These are phyloP conservation scores for Chironomus tepperi DNA, from an alignment of 1,140 invertebrate genomes.

Conservation along the genomic window DNA sequence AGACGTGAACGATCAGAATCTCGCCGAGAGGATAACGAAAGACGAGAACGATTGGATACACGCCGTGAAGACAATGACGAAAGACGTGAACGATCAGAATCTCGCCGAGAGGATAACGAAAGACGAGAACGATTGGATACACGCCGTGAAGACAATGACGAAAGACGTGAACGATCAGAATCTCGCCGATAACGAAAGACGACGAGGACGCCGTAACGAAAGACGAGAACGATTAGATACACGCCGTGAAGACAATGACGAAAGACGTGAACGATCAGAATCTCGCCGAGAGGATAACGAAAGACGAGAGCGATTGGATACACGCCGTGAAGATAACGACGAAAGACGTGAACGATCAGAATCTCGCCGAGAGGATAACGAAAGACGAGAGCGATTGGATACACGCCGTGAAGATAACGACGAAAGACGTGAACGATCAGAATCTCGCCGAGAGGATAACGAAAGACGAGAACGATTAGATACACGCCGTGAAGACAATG, in stretches of 20 bases:
- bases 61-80: background rate
- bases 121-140: no score
- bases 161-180: slow-evolving; percentile 10
- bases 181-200: background rate
- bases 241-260: slow-evolving; percentile 3
- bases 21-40: background rate
- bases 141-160: no score
- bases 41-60: background rate
- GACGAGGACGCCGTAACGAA: no score
- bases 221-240: background rate
- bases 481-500: background rate
- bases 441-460: background rate
- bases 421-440: background rate
- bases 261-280: background rate
- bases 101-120: background rate
- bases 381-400: background rate
- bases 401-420: background rate
- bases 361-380: background rate
- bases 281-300: background rate
- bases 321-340: background rate
- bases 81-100: background rate
- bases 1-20: slow-evolving; percentile 2
- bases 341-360: slow-evolving; percentile 19
- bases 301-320: background rate
- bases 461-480: slow-evolving; percentile 11